Conservation (phyloP, 2,797 vertebrate genomes). For the Aulostomus chinensis region DNA sequence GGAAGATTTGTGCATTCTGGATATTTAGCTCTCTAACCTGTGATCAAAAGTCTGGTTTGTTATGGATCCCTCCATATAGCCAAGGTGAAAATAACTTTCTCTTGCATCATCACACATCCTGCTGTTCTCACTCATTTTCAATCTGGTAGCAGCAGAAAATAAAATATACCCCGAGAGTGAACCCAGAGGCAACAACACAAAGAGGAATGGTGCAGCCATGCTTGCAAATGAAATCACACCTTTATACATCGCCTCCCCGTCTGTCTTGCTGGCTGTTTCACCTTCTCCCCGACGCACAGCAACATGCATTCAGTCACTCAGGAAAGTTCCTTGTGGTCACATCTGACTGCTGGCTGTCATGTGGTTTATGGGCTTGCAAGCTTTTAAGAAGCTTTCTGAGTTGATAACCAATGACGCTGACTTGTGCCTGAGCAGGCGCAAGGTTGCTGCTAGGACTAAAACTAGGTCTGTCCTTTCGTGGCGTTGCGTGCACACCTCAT, state of each 20-base stretch:
- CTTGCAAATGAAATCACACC: constrained; percentile 37
- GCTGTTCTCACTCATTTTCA: constrained; percentile 24
- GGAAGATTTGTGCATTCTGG: not conserved
- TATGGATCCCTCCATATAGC: constrained; percentile 15
- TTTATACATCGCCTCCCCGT: too few species aligned
- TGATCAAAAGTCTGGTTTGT: constrained; percentile 12
- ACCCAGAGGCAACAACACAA: constrained; percentile 32
- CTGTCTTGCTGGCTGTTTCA: constrained; percentile 4
- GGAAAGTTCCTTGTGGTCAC: constrained; percentile 61
- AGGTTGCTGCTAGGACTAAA: constrained; percentile 52
- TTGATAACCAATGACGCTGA: too few species aligned
- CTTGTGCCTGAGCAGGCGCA: constrained; percentile 55
- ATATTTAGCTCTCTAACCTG: not conserved
- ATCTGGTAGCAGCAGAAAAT: constrained; percentile 27
- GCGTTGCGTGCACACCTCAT: not conserved
- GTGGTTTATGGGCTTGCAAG: constrained; percentile 61
- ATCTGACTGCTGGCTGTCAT: constrained; percentile 66
- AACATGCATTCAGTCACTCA: constrained; percentile 31
- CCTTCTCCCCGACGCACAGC: constrained; percentile 1
- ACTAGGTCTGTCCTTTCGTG: constrained; percentile 49
- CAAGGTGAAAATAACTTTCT: constrained; percentile 47
- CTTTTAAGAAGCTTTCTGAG: too few species aligned
- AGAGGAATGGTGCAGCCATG: constrained; percentile 23
- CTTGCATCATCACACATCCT: constrained; percentile 33
- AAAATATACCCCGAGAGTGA: constrained; percentile 8